These are phyloP conservation scores for Coptodon rendalli DNA, from an alignment of 2,113 vertebrate genomes.

Conservation along the genomic window DNA sequence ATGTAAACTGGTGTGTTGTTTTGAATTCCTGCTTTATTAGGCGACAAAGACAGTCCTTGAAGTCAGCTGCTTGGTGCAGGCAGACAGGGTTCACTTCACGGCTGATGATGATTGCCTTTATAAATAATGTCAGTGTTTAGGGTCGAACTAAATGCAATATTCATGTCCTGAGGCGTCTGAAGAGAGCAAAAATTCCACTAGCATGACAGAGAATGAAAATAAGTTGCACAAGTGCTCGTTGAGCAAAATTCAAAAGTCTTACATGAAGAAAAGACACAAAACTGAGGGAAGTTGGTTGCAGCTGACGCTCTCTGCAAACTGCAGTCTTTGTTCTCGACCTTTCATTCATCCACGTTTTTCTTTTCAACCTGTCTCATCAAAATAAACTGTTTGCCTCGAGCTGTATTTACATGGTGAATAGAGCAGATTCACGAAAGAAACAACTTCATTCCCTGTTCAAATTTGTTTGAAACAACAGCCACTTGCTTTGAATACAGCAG, in stretches of 20 bases:
- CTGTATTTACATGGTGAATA: neutral
- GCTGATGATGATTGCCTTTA: constrained; percentile 37
- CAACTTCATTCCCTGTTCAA: neutral
- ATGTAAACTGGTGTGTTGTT: neutral
- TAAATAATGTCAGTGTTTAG: constrained; percentile 45
- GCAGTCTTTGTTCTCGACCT: neutral
- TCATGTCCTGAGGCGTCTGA: constrained; percentile 14
- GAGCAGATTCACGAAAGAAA: neutral
- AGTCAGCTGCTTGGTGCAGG: constrained; percentile 19
- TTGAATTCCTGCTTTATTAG: neutral
- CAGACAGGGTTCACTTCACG: constrained; percentile 28
- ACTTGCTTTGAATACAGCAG: neutral
- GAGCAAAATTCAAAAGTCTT: neutral
- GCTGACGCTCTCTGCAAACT: neutral
- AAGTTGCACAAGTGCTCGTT: neutral
- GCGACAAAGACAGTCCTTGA: neutral
- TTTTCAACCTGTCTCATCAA: neutral
- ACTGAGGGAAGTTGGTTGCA: neutral
- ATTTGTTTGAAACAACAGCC: constrained; percentile 6
- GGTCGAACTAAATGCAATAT: constrained; percentile 41
- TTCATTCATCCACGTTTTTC: neutral
- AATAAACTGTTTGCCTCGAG: neutral
- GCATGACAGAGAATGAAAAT: neutral
- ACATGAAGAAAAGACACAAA: neutral
- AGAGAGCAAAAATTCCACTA: constrained; percentile 5